These are phyloP conservation scores for Diplosoma virens DNA, from an alignment of 23 tunicate species.

Conservation along the genomic window DNA sequence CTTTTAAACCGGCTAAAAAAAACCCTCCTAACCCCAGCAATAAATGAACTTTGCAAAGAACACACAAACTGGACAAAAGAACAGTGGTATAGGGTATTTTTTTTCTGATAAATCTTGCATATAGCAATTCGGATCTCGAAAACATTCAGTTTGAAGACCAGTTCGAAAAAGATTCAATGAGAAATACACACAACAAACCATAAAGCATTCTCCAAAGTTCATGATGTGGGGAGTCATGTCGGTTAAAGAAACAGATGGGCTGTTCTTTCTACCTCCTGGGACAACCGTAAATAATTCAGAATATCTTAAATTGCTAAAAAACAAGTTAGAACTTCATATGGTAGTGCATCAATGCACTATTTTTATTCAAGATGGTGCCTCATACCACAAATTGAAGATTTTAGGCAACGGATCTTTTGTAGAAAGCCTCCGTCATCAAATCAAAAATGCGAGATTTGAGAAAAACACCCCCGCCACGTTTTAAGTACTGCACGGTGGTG, in stretches of 20 bases:
- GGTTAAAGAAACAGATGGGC: slow-evolving; percentile 11
- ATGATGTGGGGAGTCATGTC: slow-evolving; percentile 32
- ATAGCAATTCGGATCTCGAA: slow-evolving; percentile 18
- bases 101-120: slow-evolving; percentile 23
- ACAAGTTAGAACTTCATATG: slow-evolving; percentile 19
- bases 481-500: no score
- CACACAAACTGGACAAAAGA: slow-evolving; percentile 12
- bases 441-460: no score
- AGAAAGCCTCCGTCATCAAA: no score
- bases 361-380: slow-evolving; percentile 19
- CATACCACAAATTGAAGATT: slow-evolving; percentile 21
- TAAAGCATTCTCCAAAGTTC: slow-evolving; percentile 22
- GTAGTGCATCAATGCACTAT: slow-evolving; percentile 6
- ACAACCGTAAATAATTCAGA: slow-evolving; percentile 14
- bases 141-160: slow-evolving; percentile 7
- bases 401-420: no score
- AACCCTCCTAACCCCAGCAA: slow-evolving; percentile 3
- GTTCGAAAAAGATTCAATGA: slow-evolving; percentile 9
- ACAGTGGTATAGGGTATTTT: slow-evolving; percentile 11
- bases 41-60: slow-evolving; percentile 8
- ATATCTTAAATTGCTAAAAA: slow-evolving; percentile 5
- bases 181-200: slow-evolving; percentile 22
- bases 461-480: no score
- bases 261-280: slow-evolving; percentile 23
- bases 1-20: slow-evolving; percentile 12